Conservation (phyloP, 2,113 vertebrate genomes). For the Grallaria varia region DNA sequence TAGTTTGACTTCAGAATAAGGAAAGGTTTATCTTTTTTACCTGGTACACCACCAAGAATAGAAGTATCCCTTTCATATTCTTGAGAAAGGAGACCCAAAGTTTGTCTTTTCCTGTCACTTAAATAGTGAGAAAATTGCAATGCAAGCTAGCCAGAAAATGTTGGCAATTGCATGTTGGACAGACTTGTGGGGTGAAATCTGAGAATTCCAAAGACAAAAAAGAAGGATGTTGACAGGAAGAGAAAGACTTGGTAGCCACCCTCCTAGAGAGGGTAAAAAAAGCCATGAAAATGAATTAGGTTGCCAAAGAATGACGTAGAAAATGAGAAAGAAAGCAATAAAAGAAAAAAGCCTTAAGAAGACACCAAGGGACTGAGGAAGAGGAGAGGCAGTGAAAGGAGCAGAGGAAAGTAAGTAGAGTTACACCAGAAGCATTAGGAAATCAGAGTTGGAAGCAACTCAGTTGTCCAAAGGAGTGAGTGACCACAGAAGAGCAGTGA, state of each 20-base stretch:
- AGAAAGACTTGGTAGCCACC: conserved; percentile 16
- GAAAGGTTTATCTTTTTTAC: not conserved
- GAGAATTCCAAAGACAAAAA: conserved; percentile 24
- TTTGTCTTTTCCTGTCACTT: not conserved
- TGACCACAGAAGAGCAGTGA: not conserved
- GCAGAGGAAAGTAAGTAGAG: not conserved
- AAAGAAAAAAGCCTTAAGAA: not conserved
- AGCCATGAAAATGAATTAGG: not conserved
- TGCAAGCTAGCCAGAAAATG: conserved; percentile 19
- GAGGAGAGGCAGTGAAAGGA: not conserved
- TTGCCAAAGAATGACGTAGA: not conserved
- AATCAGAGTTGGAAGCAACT: not conserved
- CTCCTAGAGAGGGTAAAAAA: not conserved
- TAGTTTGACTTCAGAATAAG: not conserved
- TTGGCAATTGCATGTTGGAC: not conserved
- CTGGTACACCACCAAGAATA: not conserved
- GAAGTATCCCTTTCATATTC: not conserved
- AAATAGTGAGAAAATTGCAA: conserved; percentile 37
- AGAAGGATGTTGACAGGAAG: conserved; percentile 13
- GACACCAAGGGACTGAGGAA: not conserved
- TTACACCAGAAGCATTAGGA: not conserved
- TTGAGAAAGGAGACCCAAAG: not conserved
- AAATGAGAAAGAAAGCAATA: not conserved
- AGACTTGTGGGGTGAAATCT: conserved; percentile 1
- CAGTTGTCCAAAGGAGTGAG: not conserved